Conservation (phyloP, 2,888 invertebrate genomes). For the Temnothorax rugatulus region DNA sequence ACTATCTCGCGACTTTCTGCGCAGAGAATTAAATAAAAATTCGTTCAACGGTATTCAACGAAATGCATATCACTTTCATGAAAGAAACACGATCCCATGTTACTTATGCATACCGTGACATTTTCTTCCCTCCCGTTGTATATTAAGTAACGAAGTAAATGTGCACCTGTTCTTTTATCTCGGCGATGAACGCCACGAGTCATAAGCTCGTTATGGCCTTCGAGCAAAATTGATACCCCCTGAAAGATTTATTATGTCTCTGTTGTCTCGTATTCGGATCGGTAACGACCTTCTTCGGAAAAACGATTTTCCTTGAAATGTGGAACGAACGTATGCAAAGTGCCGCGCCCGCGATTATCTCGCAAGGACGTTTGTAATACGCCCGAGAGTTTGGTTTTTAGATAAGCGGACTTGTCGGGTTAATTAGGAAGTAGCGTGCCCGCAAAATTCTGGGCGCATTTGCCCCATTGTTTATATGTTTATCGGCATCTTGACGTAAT, state of each 20-base stretch:
- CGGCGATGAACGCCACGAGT: not conserved
- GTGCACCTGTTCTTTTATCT: not conserved
- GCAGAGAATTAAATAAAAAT: constrained; percentile 4
- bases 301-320: constrained; percentile 44
- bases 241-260: constrained; percentile 42
- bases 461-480: not conserved
- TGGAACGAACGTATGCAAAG: constrained; percentile 42
- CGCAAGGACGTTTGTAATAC: constrained; percentile 47
- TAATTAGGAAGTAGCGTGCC: constrained; percentile 42
- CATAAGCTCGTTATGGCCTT: constrained; percentile 32
- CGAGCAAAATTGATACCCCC: constrained; percentile 30
- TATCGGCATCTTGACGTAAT: not conserved
- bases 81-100: not conserved
- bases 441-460: constrained; percentile 22
- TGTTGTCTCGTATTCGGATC: constrained; percentile 40
- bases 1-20: not conserved
- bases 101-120: not conserved
- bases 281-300: constrained; percentile 40
- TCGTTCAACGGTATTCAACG: not conserved
- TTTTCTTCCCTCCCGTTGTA: not conserved
- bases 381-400: constrained; percentile 9
- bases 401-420: constrained; percentile 34
- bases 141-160: constrained; percentile 13
- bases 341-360: constrained; percentile 42
- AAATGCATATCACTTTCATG: not conserved